Conservation (phyloP, 2,888 invertebrate genomes). For the Nomada ferruginata region DNA sequence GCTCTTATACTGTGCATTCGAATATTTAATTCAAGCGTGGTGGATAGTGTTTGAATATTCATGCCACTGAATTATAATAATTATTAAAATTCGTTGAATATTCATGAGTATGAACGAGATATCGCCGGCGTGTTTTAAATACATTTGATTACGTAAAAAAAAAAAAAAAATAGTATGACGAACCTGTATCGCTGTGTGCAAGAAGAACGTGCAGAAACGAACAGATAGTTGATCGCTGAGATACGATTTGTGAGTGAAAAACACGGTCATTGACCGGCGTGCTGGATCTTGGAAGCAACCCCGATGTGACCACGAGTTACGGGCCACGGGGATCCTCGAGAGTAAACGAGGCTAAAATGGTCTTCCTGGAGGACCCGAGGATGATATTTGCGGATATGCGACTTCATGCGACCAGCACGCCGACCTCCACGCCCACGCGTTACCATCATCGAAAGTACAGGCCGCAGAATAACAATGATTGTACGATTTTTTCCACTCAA, state of each 20-base stretch:
- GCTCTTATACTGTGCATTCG: background rate
- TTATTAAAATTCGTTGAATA: background rate
- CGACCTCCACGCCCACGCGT: slow-evolving; percentile 81
- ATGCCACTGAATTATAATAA: background rate
- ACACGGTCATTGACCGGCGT: slow-evolving; percentile 57
- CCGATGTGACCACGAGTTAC: slow-evolving; percentile 74
- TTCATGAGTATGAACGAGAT: slow-evolving; percentile 3
- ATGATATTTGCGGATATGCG: slow-evolving; percentile 84
- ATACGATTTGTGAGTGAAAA: background rate
- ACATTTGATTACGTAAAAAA: background rate
- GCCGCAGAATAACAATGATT: slow-evolving; percentile 82
- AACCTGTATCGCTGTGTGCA: slow-evolving; percentile 26
- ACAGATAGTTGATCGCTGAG: slow-evolving; percentile 36
- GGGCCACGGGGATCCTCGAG: slow-evolving; percentile 47
- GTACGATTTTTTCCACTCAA: slow-evolving; percentile 68
- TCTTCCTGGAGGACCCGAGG: slow-evolving; percentile 82
- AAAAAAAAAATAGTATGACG: slow-evolving; percentile 11
- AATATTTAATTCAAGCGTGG: background rate
- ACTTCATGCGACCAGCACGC: slow-evolving; percentile 82
- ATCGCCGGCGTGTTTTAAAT: background rate
- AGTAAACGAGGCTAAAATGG: slow-evolving; percentile 76
- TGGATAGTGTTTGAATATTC: slow-evolving; percentile 29
- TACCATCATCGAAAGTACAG: slow-evolving; percentile 79
- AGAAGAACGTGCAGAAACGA: slow-evolving; percentile 20
- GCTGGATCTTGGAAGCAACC: slow-evolving; percentile 69